Base-by-base conservation (phyloP, 1,140 invertebrate genomes). In the Hermetia illucens region DNA sequence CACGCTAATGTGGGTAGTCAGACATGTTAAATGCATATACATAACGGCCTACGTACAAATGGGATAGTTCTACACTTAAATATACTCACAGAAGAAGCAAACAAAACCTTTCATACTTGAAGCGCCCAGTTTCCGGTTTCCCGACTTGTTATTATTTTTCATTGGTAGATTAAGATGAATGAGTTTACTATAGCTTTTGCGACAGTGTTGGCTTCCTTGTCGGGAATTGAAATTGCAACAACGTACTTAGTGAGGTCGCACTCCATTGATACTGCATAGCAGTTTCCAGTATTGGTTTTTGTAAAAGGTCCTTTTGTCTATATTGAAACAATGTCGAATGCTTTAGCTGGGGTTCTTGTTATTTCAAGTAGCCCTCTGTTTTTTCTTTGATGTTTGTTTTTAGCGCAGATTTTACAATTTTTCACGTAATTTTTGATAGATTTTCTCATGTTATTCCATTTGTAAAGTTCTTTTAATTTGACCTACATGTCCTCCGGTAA, bases 131-230 rank as follows among this genome's bases (percentile, higher is more conserved):
- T n/a, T n/a, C n/a, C n/a, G n/a, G n/a, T n/a, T n/a, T n/a, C n/a
- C n/a, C n/a, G n/a, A n/a, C n/a, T n/a, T n/a, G n/a, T n/a, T n/a
- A n/a, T n/a, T 29, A 16, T 21, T 34, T 19, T 38, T 44, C 35
- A 41, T 44, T 13, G 33, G 38, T 41, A 46, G 13, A 44, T 42
- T 22, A 40, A 19, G 15, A 39, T 36, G 22, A 35, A 43, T 12
- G 22, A 22, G 38, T 51, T 44, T n/a, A 46, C 39, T 13, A 48
- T 50, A 4, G 42, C 45, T 40, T 40, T 48, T 8, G 42, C 42
- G 17, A 48, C 33, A 21, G 41, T 43, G 13, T 19, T 42, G 9
- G 41, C 38, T 3, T 40, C 38, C 30, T 48, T 50, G 21, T 48
- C 42, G 39, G 31, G 5, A 8, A 48, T 22, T 17, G 48, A 40